Base-by-base conservation (phyloP, 1,140 invertebrate species). In the Drosophila varians region DNA sequence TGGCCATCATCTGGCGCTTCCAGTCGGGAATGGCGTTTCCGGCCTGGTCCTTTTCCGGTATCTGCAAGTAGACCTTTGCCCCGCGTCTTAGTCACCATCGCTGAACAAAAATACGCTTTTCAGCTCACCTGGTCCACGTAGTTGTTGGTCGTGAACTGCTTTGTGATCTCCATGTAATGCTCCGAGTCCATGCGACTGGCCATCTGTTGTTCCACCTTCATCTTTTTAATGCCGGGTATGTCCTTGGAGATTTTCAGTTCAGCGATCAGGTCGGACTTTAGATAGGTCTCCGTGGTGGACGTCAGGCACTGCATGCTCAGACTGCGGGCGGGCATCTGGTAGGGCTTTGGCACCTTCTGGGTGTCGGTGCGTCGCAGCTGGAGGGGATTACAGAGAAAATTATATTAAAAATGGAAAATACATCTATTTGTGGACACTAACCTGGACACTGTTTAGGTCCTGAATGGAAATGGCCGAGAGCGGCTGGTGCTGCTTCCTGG, bases 1-100 rank as follows among this genome's bases (percentile, higher is more conserved):
- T 95, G 0, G 97, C 97, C 89, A 98, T 86, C 96, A 99, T 98
- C 92, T 98, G 97, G 18, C 97, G 92, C 91, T 98, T 98, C 97
- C 98, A 98, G 14, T 95, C 95, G 8, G 97, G 97, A 86, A 98
- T 98, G 14, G 95, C 92, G 76, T 96, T 96, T 9, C 97, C 97
- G n/a, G 96, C 94, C 34, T 94, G 94, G 88, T 98, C 97, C 52
- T 94, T 95, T 77, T 97, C 96, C 1, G 97, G 97, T 69, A 99
- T 95, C 96, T 98, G 92, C 36, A 88, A 91, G 84, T 90, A 92
- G 71, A 87, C 72, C 89, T 90, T 90, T 80, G 69, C 54, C 26
- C 66, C 65, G 46, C 51, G 72, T 76, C 42, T 56, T 56, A 56
- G 53, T 42, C 18, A 77, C 52, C 66, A 65, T 9, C 9, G 40